Evolutionary conservation across 2,797 vertebrate species (phyloP).

Genomic region (Melanotaenia trifasciata): DNA sequence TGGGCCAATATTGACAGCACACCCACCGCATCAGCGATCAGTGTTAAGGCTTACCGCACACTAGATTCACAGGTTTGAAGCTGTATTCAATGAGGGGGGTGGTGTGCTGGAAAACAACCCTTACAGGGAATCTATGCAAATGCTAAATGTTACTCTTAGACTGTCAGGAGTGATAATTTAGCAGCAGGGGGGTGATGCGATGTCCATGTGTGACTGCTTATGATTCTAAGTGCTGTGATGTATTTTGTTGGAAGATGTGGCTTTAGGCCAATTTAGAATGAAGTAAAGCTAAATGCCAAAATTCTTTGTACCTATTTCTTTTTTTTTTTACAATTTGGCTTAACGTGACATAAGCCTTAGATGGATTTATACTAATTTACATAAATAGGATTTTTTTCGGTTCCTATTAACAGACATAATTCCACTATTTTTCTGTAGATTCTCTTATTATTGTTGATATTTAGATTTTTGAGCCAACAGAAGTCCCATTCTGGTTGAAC

Average conservation of each 20-base stretch:
- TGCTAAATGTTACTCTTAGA: constrained; percentile 57
- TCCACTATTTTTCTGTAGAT: not conserved
- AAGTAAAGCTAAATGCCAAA: not conserved
- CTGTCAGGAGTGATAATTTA: constrained; percentile 48
- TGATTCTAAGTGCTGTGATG: constrained; percentile 2
- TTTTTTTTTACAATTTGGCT: not conserved
- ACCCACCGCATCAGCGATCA: constrained; percentile 77
- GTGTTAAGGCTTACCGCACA: constrained; percentile 68
- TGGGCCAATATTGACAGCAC: constrained; percentile 83
- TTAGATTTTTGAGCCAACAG: not conserved
- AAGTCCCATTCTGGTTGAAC: not conserved
- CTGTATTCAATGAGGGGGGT: constrained; percentile 56
- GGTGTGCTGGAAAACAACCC: constrained; percentile 62
- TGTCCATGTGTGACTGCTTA: constrained; percentile 12
- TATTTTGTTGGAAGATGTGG: constrained; percentile 1
- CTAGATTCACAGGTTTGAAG: constrained; percentile 56
- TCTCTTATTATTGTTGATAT: not conserved
- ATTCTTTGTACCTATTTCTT: not conserved
- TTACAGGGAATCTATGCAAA: constrained; percentile 67
- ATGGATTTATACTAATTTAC: not conserved
- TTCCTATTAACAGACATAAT: not conserved
- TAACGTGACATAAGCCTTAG: not conserved
- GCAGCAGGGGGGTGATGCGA: constrained; percentile 15
- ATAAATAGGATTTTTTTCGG: not conserved
- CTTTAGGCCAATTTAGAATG: constrained; percentile 12